Evolutionary conservation across 2,113 vertebrate species (phyloP).

Genomic region (Pseudorectes ferrugineus): DNA sequence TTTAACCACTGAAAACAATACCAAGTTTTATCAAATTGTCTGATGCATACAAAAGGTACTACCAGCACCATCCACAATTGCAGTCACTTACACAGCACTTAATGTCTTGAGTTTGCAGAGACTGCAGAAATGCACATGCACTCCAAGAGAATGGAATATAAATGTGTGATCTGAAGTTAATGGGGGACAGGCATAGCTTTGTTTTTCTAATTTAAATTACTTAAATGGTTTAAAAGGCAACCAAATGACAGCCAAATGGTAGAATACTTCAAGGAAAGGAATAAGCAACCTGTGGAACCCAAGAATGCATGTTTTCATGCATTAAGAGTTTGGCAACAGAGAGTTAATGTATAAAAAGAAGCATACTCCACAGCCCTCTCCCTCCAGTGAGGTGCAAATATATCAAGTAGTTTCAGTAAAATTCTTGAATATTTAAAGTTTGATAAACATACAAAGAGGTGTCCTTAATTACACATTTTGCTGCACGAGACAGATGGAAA

Average conservation of each 20-base stretch:
- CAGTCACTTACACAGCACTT: neutral
- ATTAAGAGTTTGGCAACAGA: neutral
- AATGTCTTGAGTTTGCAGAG: neutral
- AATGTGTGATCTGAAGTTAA: neutral
- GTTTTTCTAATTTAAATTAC: neutral
- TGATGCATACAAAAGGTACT: neutral
- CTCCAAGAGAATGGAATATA: neutral
- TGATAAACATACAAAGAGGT: constrained; percentile 56
- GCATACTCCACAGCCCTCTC: constrained; percentile 4
- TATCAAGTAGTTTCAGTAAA: constrained; percentile 8
- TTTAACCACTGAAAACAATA: neutral
- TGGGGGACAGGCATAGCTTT: neutral
- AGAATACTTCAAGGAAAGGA: neutral
- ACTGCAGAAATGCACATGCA: neutral
- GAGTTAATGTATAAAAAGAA: neutral
- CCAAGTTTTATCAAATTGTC: neutral
- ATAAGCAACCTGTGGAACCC: neutral
- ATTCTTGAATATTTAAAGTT: constrained; percentile 21
- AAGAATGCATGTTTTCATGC: neutral
- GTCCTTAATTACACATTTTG: constrained; percentile 46
- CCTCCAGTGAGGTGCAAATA: neutral
- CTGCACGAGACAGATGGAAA: constrained; percentile 52
- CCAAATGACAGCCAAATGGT: neutral
- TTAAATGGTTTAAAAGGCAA: constrained; percentile 29
- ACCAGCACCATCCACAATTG: neutral